phyloP scores from a whole-genome alignment of 2,888 invertebrate species.

The Lycia hirtaria region DNA sequence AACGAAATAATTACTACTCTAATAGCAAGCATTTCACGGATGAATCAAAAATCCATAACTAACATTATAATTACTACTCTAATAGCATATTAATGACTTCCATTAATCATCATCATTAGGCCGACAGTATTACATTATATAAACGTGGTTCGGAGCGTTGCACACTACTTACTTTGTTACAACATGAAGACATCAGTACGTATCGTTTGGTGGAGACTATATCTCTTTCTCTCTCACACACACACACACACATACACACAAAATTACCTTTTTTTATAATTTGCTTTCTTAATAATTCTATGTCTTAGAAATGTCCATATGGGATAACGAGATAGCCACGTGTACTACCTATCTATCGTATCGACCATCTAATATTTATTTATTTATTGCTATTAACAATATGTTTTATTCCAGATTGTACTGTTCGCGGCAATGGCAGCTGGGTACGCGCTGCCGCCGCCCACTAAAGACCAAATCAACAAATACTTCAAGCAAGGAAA shows the following conservation, averaged over 20 bases:
- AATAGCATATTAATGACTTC: background rate
- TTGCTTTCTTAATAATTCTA: no score
- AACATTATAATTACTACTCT: background rate
- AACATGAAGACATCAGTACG: background rate
- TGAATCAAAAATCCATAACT: no score
- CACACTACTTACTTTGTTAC: background rate
- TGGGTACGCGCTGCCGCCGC: background rate
- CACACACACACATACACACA: no score
- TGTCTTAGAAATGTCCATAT: no score
- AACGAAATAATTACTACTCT: no score
- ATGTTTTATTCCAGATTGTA: background rate
- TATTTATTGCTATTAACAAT: background rate
- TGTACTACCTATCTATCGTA: no score
- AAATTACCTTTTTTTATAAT: no score
- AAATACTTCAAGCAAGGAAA: background rate
- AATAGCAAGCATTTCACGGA: no score
- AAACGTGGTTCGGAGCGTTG: background rate
- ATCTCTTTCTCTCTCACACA: no score
- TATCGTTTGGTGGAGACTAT: no score
- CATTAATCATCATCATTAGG: background rate
- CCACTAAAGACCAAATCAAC: background rate
- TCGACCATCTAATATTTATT: background rate
- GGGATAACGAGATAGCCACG: no score
- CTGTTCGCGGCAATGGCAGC: background rate
- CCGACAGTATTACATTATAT: background rate